Conservation (phyloP, 2,888 invertebrate genomes). For the Oscheius sp. region DNA sequence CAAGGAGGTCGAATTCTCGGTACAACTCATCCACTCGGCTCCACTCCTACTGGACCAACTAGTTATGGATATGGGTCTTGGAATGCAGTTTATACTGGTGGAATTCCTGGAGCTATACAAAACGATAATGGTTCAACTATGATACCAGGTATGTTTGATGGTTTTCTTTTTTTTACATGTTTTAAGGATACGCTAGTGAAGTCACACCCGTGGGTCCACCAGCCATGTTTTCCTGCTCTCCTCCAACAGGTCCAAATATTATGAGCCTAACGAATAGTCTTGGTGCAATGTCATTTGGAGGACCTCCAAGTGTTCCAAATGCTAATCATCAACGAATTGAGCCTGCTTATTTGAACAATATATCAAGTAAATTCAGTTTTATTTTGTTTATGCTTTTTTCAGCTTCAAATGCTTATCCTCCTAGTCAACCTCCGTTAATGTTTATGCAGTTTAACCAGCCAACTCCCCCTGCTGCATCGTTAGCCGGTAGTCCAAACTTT, state of each 20-base stretch:
- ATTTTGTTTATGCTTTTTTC: conserved; percentile 28
- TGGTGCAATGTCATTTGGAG: conserved; percentile 30
- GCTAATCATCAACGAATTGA: conserved; percentile 33
- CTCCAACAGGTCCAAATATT: conserved; percentile 27
- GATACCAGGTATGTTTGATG: background rate
- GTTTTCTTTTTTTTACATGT: background rate
- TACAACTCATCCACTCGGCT: background rate
- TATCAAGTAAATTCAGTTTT: conserved; percentile 5
- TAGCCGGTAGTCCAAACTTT: conserved; percentile 38
- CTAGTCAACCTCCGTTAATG: conserved; percentile 23
- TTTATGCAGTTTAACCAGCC: conserved; percentile 24
- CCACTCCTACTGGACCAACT: conserved; percentile 44
- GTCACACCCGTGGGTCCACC: background rate
- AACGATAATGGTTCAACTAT: background rate
- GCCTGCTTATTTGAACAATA: conserved; percentile 7
- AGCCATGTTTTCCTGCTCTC: conserved; percentile 16
- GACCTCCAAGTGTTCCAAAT: conserved; percentile 13
- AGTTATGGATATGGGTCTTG: conserved; percentile 50
- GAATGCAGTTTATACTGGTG: conserved; percentile 13
- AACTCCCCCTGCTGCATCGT: conserved; percentile 28
- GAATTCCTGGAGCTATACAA: background rate
- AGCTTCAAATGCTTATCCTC: conserved; percentile 14
- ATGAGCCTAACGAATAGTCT: conserved; percentile 32
- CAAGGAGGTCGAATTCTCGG: conserved; percentile 49
- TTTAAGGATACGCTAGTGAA: background rate